Evolutionary conservation across 1,140 invertebrate genomes (phyloP).

Genomic region (Trachelipus rathkii): DNA sequence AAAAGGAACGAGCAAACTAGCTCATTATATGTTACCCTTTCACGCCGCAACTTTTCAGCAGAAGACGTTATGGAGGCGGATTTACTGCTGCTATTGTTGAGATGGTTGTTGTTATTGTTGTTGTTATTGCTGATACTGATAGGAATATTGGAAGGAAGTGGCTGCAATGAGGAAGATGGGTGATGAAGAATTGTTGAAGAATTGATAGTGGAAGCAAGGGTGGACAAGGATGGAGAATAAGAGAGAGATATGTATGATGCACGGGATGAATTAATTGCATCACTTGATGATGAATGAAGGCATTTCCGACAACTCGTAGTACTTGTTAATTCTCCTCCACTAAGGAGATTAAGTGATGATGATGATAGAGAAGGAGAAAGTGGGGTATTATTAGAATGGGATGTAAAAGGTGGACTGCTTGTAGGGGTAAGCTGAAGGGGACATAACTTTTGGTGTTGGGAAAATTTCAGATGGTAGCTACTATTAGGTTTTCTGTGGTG

Average conservation of each 20-base stretch:
- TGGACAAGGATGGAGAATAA: conserved; percentile 29
- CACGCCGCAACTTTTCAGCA: conserved; percentile 41
- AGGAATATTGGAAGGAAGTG: conserved; percentile 31
- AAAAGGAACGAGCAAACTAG: conserved; percentile 36
- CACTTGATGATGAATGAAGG: background rate
- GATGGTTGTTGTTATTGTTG: background rate
- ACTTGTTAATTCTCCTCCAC: conserved; percentile 34
- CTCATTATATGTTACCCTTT: conserved; percentile 29
- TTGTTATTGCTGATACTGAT: conserved; percentile 38
- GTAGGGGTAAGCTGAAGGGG: background rate
- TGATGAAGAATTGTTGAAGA: conserved; percentile 31
- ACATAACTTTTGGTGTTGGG: background rate
- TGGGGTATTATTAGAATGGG: background rate
- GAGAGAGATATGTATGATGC: conserved; percentile 21
- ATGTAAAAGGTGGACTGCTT: background rate
- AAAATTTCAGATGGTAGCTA: background rate
- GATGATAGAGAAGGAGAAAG: conserved; percentile 22
- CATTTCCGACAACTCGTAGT: conserved; percentile 33
- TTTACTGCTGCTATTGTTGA: background rate
- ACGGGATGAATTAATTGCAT: background rate
- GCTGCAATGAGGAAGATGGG: conserved; percentile 36
- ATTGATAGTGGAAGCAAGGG: conserved; percentile 34
- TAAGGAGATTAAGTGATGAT: conserved; percentile 32
- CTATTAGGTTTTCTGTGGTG: background rate
- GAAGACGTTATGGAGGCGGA: conserved; percentile 30